Base-by-base conservation (phyloP, 2,888 invertebrate genomes). In the Cataglyphis rosenhaueri region DNA sequence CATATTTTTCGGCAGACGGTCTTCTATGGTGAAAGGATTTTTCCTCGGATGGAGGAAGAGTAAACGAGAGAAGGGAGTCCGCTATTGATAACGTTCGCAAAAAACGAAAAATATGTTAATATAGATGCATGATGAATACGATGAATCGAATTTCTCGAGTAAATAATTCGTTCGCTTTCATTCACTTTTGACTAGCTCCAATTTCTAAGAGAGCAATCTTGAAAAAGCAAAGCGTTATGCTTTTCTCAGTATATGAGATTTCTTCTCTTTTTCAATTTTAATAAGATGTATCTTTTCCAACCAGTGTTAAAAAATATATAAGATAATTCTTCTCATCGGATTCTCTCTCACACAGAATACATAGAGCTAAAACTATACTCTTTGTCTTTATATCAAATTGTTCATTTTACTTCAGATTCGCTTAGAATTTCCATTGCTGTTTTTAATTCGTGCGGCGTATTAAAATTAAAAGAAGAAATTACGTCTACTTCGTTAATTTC, bases 241-340 rank as follows among this genome's bases (percentile, higher is more conserved):
- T 35, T 41, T 55, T 35, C 15, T 21, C 25, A 0, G 52, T 25
- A 29, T 12, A 29, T 12, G 48, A 32, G 18, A 8, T n/a, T 52
- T n/a, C n/a, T n/a, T 52, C n/a, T 52, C 18, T 0, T 25, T 75
- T 75, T 75, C n/a, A 48, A n/a, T 52, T 64, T 65, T 64, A 48
- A 35, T 75, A 35, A 25, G 6, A 25, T 52, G 21, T 75, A 35
- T 21, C 12, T 21, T 12, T 35, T 64, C 12, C 15, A n/a, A 18
- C 25, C 25, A 48, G 32, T 18, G 32, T 10, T 65, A 38, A 38
- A 6, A 12, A 29, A 4, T 25, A 4, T 74, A 15, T 35, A 21
- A 29, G 21, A 59, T 29, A n/a, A 48, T 4, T 35, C 29, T 52
- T 55, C 35, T 62, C 32, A 52, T 6, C 38, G 38, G 38, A 55